Base-by-base conservation (phyloP, 2,888 invertebrate genomes). In the Pristionchus fissidentatus region DNA sequence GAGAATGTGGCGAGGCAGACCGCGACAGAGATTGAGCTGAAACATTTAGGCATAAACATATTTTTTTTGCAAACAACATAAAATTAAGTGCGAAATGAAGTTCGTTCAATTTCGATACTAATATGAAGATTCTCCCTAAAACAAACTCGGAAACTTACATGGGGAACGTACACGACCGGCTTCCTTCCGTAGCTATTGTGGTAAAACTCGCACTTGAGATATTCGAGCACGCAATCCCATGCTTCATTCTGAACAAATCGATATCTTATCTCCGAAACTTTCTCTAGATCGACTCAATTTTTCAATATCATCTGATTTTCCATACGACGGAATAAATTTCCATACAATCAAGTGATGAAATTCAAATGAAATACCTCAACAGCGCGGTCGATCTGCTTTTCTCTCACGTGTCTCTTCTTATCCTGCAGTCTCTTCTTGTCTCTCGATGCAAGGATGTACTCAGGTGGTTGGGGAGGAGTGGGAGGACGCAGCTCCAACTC, bases 131-230 rank as follows among this genome's bases (percentile, higher is more conserved):
- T n/a, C n/a, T n/a, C n/a, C n/a, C n/a, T n/a, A n/a, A 57, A 26
- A 57, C 29, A 29, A 29, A 1, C n/a, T 57, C 26, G 57, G 29
- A 57, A 29, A 2, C 80, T 62, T n/a, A 81, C 80, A 26, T 81
- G 29, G 3, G 46, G 43, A 1, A 62, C 26, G 35, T 46, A 62
- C 19, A 81, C 80, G 5, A 81, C 62, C 8, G 80, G 80, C 29
- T 81, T 81, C 38, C 38, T 60, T 22, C 80, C 80, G 35, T 62
- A 81, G 62, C 80, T 81, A 43, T 81, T 81, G 26, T 81, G 80
- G 32, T 62, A 43, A 62, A 81, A 81, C 49, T 60, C 46, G 32
- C 46, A 46, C 43, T 81, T n/a, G n/a, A 43, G 41, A 29, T 81
- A 81, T 26, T 81, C 62, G 29, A 81, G 32, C 29, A 46, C 22